Evolutionary conservation across 1,140 invertebrate genomes (phyloP).

Genomic region (Temnothorax curvispinosus): DNA sequence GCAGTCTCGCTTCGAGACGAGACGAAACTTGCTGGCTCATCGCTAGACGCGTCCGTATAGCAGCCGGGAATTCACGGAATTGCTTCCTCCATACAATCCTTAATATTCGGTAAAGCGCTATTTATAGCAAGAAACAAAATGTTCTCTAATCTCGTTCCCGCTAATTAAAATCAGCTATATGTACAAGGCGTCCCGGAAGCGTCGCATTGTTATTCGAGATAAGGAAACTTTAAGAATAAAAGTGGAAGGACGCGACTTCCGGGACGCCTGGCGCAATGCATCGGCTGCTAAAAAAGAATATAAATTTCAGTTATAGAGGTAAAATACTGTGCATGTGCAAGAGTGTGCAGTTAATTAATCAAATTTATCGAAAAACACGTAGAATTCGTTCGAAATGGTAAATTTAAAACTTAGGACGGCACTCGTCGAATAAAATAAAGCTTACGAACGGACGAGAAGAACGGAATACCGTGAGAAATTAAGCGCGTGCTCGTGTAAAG

Average conservation of each 20-base stretch:
- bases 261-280: not conserved
- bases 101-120: slow-evolving; percentile 20
- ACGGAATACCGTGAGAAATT: slow-evolving; percentile 51
- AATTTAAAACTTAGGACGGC: slow-evolving; percentile 15
- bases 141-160: slow-evolving; percentile 25
- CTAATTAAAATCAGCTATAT: slow-evolving; percentile 43
- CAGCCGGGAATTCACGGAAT: not conserved
- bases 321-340: slow-evolving; percentile 52
- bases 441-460: slow-evolving; percentile 11
- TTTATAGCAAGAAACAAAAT: slow-evolving; percentile 32
- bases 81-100: not conserved
- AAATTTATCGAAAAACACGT: slow-evolving; percentile 9
- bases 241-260: not conserved
- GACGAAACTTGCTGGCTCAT: not conserved
- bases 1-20: not conserved
- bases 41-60: not conserved
- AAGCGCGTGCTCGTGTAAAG: slow-evolving; percentile 54
- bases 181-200: slow-evolving; percentile 16
- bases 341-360: slow-evolving; percentile 43
- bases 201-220: not conserved
- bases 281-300: slow-evolving; percentile 25
- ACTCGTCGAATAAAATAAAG: slow-evolving; percentile 33
- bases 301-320: slow-evolving; percentile 8
- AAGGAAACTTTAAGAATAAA: not conserved
- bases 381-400: not conserved